Evolutionary conservation across 1,140 invertebrate genomes (phyloP), one percentile per base, ranked within the genome.

Genomic region (Antheraea mylitta): DNA sequence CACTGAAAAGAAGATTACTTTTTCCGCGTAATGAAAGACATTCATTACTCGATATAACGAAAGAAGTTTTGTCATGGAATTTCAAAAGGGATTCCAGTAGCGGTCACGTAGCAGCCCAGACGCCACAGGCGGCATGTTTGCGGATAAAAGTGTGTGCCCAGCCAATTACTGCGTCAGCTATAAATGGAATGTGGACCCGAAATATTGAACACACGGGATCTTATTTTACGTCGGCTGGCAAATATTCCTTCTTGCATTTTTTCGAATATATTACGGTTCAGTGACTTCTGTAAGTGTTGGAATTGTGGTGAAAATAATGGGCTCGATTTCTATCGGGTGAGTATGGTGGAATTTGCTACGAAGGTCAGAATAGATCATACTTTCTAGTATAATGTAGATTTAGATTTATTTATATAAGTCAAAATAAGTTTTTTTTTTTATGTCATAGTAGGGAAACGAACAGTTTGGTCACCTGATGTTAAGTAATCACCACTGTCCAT

Each of bases 141-240:
- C 45, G 60, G 45, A 68, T 68, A 53, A 64, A 64, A 68, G 67
- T 64, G 67, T 68, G 42, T 58, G 42, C 61, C 60, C 60, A 45
- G 53, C 69, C 68, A 75, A 67, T 75, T 70, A 72, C 67, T 70
- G 45, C 68, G 60, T 69, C 64, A 69, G 59, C 63, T 63, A 22
- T 66, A 69, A 66, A 72, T 64, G 22, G 61, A 68, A 65, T 60
- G 48, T 48, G 48, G 62, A 68, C 38, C 58, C 61, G 53, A 66
- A 59, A 63, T 67, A 53, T 64, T 38, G 37, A 62, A 68, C 62
- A 68, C 62, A 68, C 62, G 19, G 16, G 19, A 42, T 18, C 65
- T 45, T 60, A 42, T 63, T 37, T 66, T 58, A 22, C 37, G 19
- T 18, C 60, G 58, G 30, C 30, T 13, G 58, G 30, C 36, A 64